Percentiles rank a stretch among this genome's conserved stretches.
phyloP scores from a whole-genome alignment of 2,113 vertebrate species.

The Otus sunia region DNA sequence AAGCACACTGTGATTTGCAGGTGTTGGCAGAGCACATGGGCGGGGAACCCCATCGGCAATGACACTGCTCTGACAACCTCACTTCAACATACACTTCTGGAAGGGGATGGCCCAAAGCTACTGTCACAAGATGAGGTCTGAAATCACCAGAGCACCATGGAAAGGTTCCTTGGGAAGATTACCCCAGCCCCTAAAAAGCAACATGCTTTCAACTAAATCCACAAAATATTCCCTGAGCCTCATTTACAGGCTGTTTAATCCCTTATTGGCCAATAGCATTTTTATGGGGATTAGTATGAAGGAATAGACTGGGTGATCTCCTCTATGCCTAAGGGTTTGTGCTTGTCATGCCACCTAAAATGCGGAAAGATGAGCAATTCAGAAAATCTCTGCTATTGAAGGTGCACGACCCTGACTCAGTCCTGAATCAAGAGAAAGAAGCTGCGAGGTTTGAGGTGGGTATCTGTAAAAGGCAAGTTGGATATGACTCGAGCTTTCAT shows the following conservation, averaged over 20 bases:
- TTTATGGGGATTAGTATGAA: not conserved
- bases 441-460: not conserved
- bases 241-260: not conserved
- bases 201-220: not conserved
- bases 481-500: accelerated
- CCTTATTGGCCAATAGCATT: not conserved
- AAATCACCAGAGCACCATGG: not conserved
- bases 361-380: not conserved
- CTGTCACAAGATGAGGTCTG: accelerated
- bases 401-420: not conserved
- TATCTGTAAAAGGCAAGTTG: not conserved
- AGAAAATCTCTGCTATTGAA: not conserved
- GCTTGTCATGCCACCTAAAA: not conserved
- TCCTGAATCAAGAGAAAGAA: not conserved
- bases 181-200: not conserved
- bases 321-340: not conserved
- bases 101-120: not conserved
- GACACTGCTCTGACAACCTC: not conserved
- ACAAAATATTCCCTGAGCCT: not conserved
- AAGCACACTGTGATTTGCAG: not conserved
- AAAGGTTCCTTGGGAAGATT: not conserved
- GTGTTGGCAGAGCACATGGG: not conserved
- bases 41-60: not conserved
- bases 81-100: not conserved
- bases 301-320: not conserved